A percentile compares a stretch with the other conserved stretches of the same genome.
Conservation (phyloP, 2,888 invertebrate genomes). For the Andrena fulva region DNA sequence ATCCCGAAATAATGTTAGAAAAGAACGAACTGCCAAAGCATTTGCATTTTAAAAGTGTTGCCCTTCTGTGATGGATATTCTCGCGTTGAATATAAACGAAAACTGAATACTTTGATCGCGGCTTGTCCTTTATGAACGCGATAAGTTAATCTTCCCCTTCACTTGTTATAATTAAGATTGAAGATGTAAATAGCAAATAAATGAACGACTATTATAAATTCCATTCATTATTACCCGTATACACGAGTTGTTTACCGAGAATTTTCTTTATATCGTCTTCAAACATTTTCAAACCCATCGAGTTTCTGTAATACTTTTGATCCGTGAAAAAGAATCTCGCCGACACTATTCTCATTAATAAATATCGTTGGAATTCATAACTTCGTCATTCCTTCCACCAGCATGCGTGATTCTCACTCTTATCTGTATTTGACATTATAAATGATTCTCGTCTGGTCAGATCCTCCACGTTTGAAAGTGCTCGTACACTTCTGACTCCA, state of each 20-base stretch:
- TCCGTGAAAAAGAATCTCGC: no score
- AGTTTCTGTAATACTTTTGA: no score
- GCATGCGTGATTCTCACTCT: no score
- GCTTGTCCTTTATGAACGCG: slow-evolving; percentile 8
- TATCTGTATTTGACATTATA: no score
- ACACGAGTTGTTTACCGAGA: no score
- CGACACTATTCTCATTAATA: no score
- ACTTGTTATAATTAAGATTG: slow-evolving; percentile 3
- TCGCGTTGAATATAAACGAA: slow-evolving; percentile 45
- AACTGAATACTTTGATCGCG: slow-evolving; percentile 22
- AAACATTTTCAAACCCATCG: no score
- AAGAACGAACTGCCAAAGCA: slow-evolving; percentile 68
- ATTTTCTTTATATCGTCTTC: no score
- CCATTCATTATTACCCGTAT: slow-evolving; percentile 6
- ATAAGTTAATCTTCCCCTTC: slow-evolving; percentile 3
- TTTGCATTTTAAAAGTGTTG: slow-evolving; percentile 60
- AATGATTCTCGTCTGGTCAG: no score
- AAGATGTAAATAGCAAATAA: slow-evolving; percentile 38
- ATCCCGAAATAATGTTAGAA: slow-evolving; percentile 25
- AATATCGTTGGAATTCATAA: no score
- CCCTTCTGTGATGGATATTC: slow-evolving; percentile 63
- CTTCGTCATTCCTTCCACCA: no score
- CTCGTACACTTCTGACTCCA: neutral
- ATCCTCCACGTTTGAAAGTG: neutral
- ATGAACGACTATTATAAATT: slow-evolving; percentile 8